Evolutionary conservation across 2,113 vertebrate genomes (phyloP), one percentile per base, ranked within the genome.

Genomic region (Marcusenius ussheri): DNA sequence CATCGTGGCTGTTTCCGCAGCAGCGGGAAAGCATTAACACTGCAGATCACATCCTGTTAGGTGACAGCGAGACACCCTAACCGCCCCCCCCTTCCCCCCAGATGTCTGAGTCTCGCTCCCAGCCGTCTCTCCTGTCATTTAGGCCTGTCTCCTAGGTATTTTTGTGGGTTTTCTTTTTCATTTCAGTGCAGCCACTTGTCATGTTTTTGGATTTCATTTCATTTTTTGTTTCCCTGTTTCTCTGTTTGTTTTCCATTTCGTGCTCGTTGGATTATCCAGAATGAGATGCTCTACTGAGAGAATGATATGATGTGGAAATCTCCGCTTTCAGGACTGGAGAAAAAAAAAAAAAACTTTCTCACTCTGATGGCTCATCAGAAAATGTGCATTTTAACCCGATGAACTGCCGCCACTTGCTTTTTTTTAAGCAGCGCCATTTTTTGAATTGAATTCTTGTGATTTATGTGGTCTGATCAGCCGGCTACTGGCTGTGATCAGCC

Each of bases 171-270:
- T 80, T 42, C 35, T 42, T 15, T 42, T 83, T 88, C 53, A 19
- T 77, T 70, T 66, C 90, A 13, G n/a, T 90, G 0, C 39, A 15
- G 45, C 51, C 53, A 58, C 27, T 80, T 62, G 8, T 39, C 66
- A 86, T 83, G 56, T n/a, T 58, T 88, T 89, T 42, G 47, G 58
- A 42, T 19, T 2, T 84, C 89, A 77, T 89, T 70, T 88, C 85
- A 13, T 45, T 83, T 45, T n/a, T 50, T 89, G 1, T 62, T 58
- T 58, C 7, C 86, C 62, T 89, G 46, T 46, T 58, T 84, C 24
- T 66, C n/a, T 42, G 39, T 19, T 85, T 15, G 83, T 24, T 31
- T 86, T 21, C 50, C 83, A 4, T 31, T 80, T 47, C 5, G 11
- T 80, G 90, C 27, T 39, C 11, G 39, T 13, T 42, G 31, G 35